phyloP scores from a whole-genome alignment of 30 jellyfish, hydroid and myxozoan species.

The Nemopilema nomurai region DNA sequence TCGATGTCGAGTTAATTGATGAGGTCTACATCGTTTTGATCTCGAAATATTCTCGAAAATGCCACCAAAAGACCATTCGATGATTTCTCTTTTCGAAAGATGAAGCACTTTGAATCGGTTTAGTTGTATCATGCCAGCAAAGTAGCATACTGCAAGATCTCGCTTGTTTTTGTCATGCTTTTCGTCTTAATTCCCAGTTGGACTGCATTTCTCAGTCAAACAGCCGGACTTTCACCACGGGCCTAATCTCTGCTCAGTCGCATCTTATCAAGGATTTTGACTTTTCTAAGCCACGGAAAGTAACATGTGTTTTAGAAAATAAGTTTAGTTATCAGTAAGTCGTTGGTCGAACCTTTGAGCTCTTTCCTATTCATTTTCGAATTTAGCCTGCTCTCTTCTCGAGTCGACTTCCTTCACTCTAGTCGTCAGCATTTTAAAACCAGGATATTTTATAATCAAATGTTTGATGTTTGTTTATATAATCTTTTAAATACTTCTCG shows the following conservation, averaged over 20 bases:
- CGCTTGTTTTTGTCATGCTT: not conserved
- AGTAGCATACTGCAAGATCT: not conserved
- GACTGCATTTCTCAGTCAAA: not conserved
- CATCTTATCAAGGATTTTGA: not conserved
- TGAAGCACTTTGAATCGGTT: not conserved
- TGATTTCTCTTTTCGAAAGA: too few species aligned
- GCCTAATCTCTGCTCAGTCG: constrained; percentile 7
- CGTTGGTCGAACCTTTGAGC: not conserved
- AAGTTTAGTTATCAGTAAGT: not conserved
- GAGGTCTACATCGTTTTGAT: too few species aligned
- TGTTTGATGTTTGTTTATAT: too few species aligned
- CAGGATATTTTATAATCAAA: too few species aligned
- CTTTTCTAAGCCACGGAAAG: not conserved
- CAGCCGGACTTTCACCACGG: not conserved
- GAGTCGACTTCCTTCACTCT: too few species aligned
- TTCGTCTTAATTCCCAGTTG: not conserved
- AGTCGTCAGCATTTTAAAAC: too few species aligned
- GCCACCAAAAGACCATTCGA: too few species aligned
- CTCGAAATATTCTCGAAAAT: too few species aligned
- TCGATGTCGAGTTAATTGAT: too few species aligned
- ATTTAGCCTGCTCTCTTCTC: too few species aligned
- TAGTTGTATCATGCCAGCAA: not conserved
- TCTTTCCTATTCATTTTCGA: not conserved
- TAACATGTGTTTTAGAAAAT: not conserved
- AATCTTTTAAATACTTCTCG: too few species aligned